These are phyloP conservation scores for Melanostoma scalare DNA, from an alignment of 2,888 invertebrate genomes.

Conservation along the genomic window DNA sequence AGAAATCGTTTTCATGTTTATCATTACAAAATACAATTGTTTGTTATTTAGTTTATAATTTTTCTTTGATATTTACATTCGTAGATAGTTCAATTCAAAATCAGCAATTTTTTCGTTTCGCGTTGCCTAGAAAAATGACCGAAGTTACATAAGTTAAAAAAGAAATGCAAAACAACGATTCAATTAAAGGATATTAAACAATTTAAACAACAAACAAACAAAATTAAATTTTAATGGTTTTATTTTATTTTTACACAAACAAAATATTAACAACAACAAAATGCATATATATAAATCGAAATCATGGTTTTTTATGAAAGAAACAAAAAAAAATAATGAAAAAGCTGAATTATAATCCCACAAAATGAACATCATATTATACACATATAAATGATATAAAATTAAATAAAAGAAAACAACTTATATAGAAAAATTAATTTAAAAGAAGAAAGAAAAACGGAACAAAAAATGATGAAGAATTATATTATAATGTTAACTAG, in stretches of 20 bases:
- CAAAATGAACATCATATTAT: constrained; percentile 74
- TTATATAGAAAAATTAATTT: constrained; percentile 73
- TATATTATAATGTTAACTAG: constrained; percentile 81
- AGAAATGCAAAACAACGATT: constrained; percentile 71
- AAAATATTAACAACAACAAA: constrained; percentile 23
- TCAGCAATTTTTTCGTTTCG: constrained; percentile 29
- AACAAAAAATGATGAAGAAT: constrained; percentile 75
- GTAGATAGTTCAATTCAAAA: constrained; percentile 43
- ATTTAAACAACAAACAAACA: constrained; percentile 26
- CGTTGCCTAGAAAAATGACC: constrained; percentile 4
- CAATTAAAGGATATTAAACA: constrained; percentile 51
- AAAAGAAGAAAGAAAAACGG: constrained; percentile 76
- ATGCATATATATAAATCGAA: constrained; percentile 47
- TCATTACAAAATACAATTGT: constrained; percentile 15
- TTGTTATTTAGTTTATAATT: constrained; percentile 32
- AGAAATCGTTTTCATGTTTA: constrained; percentile 64
- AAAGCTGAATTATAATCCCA: constrained; percentile 74
- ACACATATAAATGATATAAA: constrained; percentile 72
- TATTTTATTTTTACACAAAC: constrained; percentile 53
- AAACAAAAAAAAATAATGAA: constrained; percentile 45
- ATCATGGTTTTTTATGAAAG: constrained; percentile 61
- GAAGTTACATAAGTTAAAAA: constrained; percentile 52
- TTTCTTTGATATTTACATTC: constrained; percentile 24
- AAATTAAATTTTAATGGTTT: constrained; percentile 55
- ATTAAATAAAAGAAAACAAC: constrained; percentile 74